Conservation (phyloP, 2,797 vertebrate genomes). For the Gallinago solitaria region DNA sequence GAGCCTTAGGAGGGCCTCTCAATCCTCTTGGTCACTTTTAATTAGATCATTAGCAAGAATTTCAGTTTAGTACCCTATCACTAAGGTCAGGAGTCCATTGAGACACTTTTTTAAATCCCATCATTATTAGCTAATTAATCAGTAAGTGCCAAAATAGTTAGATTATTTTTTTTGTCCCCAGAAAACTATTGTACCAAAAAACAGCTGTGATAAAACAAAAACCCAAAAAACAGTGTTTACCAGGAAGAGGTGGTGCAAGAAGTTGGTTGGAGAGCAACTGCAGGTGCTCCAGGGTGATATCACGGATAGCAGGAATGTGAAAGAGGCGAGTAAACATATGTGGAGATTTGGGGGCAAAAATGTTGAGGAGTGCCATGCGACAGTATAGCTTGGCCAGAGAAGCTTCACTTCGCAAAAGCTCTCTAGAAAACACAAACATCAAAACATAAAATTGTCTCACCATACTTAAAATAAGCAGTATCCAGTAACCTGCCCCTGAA, state of each 20-base stretch:
- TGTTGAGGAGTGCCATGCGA: conserved; percentile 95
- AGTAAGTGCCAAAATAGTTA: not conserved
- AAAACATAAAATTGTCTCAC: not conserved
- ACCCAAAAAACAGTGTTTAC: conserved; percentile 66
- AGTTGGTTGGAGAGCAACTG: conserved; percentile 97
- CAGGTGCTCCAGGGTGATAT: conserved; percentile 97
- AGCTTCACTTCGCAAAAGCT: conserved; percentile 93
- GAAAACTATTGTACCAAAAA: not conserved
- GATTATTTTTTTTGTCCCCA: not conserved
- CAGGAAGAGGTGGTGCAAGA: conserved; percentile 93
- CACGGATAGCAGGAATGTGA: conserved; percentile 94
- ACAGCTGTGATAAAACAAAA: not conserved
- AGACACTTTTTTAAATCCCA: not conserved
- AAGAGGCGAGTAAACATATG: conserved; percentile 96
- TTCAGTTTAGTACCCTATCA: not conserved
- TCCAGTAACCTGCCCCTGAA: not conserved
- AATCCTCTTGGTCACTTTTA: not conserved
- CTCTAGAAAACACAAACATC: conserved; percentile 76
- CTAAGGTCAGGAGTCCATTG: not conserved
- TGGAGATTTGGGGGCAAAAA: conserved; percentile 95
- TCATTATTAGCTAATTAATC: not conserved
- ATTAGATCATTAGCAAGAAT: not conserved
- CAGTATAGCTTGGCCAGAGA: conserved; percentile 93
- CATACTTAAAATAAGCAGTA: not conserved
- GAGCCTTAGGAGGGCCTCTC: not conserved